Evolutionary conservation across 2,797 vertebrate genomes (phyloP).

Genomic region (Coregonus suidteri): DNA sequence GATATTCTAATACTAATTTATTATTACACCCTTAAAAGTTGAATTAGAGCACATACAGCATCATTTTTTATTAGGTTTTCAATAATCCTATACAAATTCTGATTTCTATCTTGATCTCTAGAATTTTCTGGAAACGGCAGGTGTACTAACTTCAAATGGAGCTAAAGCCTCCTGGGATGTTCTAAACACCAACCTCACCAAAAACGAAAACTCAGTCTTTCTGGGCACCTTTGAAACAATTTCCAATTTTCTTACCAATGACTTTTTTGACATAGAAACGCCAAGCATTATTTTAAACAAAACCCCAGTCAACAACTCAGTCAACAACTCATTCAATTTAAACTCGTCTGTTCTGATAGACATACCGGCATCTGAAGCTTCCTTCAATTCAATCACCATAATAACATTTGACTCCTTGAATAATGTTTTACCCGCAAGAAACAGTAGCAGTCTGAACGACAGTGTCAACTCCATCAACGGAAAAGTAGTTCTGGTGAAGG

Average conservation of each 20-base stretch:
- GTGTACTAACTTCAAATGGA: too few relatives aligned
- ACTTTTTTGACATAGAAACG: too few relatives aligned
- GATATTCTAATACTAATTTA: slow-evolving; percentile 42
- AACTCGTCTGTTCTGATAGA: slow-evolving; percentile 68
- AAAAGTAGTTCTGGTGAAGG: slow-evolving; percentile 76
- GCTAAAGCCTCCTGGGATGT: too few relatives aligned
- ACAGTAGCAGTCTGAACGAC: slow-evolving; percentile 25
- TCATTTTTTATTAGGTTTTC: too few relatives aligned
- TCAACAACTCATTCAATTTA: slow-evolving; percentile 28
- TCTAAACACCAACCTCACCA: too few relatives aligned
- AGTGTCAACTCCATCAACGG: slow-evolving; percentile 63
- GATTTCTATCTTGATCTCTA: too few relatives aligned
- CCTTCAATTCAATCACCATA: slow-evolving; percentile 63
- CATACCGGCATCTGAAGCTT: slow-evolving; percentile 46
- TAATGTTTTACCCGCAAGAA: slow-evolving; percentile 66
- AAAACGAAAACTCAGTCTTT: too few relatives aligned
- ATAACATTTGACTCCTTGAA: slow-evolving; percentile 76
- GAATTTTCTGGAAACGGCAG: too few relatives aligned
- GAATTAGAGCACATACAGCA: too few relatives aligned
- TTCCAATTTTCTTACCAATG: too few relatives aligned
- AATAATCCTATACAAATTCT: too few relatives aligned
- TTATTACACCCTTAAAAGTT: too few relatives aligned
- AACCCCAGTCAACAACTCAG: slow-evolving; percentile 40
- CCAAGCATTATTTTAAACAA: slow-evolving; percentile 55
- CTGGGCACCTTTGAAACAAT: slow-evolving; percentile 75